Conservation (phyloP, 2,797 vertebrate species). For the Anas bahamensis region DNA sequence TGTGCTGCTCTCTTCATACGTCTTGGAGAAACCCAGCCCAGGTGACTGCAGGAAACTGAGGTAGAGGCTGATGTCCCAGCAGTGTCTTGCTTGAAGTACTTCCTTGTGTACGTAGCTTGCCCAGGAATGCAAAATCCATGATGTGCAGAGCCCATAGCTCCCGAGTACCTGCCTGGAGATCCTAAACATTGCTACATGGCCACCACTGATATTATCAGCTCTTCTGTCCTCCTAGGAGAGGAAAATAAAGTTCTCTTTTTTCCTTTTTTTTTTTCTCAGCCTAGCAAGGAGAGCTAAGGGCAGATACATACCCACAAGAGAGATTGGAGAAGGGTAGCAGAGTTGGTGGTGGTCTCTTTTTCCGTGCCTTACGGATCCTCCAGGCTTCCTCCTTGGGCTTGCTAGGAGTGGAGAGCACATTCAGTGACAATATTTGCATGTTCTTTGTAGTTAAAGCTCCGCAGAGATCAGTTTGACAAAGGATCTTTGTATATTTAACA, state of each 20-base stretch:
- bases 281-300: not conserved
- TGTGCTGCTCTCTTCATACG: not conserved
- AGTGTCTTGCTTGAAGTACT: not conserved
- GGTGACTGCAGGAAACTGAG: not conserved
- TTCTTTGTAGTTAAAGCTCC: not conserved
- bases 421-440: not conserved
- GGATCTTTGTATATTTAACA: not conserved
- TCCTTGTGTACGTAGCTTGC: not conserved
- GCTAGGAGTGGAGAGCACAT: not conserved
- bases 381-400: not conserved
- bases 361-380: not conserved
- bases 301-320: not conserved
- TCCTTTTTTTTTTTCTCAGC: not conserved
- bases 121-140: not conserved
- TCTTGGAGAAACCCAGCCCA: not conserved
- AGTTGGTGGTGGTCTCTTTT: not conserved
- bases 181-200: not conserved
- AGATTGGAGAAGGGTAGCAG: not conserved
- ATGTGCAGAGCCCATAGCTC: not conserved
- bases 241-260: not conserved
- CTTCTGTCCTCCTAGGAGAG: not conserved
- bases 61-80: not conserved
- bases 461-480: not conserved
- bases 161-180: not conserved
- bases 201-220: not conserved